Percentiles rank a stretch among this genome's conserved stretches.
Evolutionary conservation across 2,888 invertebrate species (phyloP).

Genomic region (Plagodis pulveraria): DNA sequence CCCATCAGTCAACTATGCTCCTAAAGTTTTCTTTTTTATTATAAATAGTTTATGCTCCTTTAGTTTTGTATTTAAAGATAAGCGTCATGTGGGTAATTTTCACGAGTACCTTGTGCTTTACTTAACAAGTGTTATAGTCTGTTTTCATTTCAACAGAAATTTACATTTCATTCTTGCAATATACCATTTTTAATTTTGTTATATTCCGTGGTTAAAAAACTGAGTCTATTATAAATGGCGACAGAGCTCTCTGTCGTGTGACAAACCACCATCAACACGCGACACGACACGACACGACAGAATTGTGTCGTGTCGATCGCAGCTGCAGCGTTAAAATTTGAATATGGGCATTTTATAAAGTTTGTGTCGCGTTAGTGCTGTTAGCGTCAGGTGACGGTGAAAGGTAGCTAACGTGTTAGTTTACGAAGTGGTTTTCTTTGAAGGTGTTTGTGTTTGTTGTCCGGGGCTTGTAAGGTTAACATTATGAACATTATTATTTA

Average conservation of each 20-base stretch:
- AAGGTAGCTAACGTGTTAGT: constrained; percentile 6
- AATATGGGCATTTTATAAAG: constrained; percentile 19
- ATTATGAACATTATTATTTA: no score
- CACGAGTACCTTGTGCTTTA: no score
- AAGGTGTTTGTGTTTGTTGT: constrained; percentile 4
- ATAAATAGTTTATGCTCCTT: no score
- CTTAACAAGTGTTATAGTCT: no score
- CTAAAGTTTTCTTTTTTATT: no score
- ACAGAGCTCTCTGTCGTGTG: not conserved
- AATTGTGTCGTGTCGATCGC: constrained; percentile 8
- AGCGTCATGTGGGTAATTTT: no score
- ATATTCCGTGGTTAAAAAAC: not conserved
- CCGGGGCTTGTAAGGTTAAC: no score
- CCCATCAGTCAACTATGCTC: no score
- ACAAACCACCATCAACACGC: constrained; percentile 6
- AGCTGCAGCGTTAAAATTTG: constrained; percentile 12
- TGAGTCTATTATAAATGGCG: not conserved
- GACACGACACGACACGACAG: constrained; percentile 1
- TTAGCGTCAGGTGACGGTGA: not conserved
- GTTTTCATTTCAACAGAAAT: no score
- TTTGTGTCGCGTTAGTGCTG: constrained; percentile 16
- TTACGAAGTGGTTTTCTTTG: constrained; percentile 11
- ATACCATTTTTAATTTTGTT: no score
- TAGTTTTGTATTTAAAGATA: no score
- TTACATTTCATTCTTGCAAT: no score